Base-by-base conservation (phyloP, 2,797 vertebrate species). In the Pelochelys cantorii region DNA sequence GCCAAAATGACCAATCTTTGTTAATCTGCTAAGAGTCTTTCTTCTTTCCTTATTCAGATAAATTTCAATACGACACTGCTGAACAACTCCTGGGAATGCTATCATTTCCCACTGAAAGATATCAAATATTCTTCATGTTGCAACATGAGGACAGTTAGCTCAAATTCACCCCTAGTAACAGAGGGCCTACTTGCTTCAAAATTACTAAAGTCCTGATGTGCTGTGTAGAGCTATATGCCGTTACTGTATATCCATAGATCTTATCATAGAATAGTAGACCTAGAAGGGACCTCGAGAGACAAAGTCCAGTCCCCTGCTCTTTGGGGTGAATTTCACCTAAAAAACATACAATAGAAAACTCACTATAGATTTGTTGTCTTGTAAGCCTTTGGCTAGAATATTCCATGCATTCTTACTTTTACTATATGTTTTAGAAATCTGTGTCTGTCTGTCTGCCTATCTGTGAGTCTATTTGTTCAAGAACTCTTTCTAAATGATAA, bases 281-380 rank as follows among this genome's bases (percentile, higher is more conserved):
- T 48, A 8, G 42, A 48, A 48, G 42, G 42, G 42, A 48, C 42
- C 42, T 48, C 2, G 42, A 48, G 42, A 48, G 42, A 48, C 8
- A 1, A 48, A 48, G 42, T 48, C 42, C 42, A 48, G 7, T 48
- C 42, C 42, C 42, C 42, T 48, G 42, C 42, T 8, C 4, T 48
- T 48, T 48, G 25, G 25, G 11, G 8, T 60, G 31, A 68, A 68
- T 20, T 17, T 68, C 65, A 68, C n/a, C n/a, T n/a, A 65, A 18
- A 65, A 65, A 6, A 65, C 62, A n/a, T 31, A 20, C 8, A 20
- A 65, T n/a, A 65, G 62, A 65, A 17, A 18, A 68, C n/a, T 68
- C 2, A 31, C 2, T 3, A 82, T 0, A 0, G 5, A 22, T 0
- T 18, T 68, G 31, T 34, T 68, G n/a, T 20, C 18, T 68, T 68